Evolutionary conservation across 1,140 invertebrate species (phyloP).

Genomic region (Mycetomoellerius zeteki): DNA sequence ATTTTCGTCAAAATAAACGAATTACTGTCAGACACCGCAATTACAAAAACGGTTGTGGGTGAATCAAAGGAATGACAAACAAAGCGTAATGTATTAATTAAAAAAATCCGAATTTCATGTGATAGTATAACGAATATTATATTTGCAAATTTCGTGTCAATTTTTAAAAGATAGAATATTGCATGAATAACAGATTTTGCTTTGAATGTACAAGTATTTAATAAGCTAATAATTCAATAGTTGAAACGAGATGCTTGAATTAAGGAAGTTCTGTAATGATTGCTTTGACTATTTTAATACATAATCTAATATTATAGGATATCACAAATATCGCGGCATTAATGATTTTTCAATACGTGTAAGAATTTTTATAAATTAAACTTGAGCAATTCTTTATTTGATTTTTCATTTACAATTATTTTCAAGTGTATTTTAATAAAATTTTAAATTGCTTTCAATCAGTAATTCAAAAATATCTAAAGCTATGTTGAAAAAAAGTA

Average conservation of each 20-base stretch:
- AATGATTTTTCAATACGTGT: neutral
- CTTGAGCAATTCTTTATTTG: neutral
- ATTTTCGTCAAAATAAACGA: neutral
- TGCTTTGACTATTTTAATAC: neutral
- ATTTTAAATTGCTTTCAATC: conserved; percentile 14
- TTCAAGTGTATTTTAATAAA: neutral
- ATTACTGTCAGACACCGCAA: conserved; percentile 9
- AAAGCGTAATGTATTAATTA: conserved; percentile 30
- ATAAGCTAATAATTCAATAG: neutral
- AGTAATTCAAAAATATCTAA: neutral
- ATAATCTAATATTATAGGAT: neutral
- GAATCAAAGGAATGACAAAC: conserved; percentile 33
- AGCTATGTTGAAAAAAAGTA: neutral
- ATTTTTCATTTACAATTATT: neutral
- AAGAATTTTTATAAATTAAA: neutral
- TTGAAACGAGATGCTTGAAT: neutral
- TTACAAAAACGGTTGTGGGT: conserved; percentile 5
- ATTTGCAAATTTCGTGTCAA: conserved; percentile 17
- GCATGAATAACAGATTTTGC: neutral
- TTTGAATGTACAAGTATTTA: neutral
- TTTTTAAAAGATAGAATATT: neutral
- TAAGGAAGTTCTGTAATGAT: neutral
- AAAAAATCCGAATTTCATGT: neutral
- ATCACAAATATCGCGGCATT: neutral
- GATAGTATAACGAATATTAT: neutral